These are phyloP conservation scores for Phyto melanocephala DNA, from an alignment of 2,888 invertebrate species.

Conservation along the genomic window DNA sequence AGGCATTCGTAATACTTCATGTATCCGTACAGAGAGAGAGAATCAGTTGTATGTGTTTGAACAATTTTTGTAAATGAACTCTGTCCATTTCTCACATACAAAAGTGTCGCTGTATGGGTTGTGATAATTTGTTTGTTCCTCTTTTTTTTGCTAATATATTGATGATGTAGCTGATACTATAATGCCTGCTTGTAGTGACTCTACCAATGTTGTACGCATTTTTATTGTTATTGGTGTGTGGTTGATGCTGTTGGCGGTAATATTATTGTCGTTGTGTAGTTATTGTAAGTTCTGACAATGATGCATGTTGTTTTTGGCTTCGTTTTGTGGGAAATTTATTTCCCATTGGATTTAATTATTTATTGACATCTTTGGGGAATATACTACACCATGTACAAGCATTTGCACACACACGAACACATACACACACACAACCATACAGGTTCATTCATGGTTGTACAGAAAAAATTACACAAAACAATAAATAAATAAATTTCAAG, in stretches of 20 bases:
- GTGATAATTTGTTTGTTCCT: slow-evolving; percentile 37
- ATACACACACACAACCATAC: not conserved
- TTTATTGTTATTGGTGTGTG: slow-evolving; percentile 37
- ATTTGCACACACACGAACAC: not conserved
- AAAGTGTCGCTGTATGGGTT: slow-evolving; percentile 28
- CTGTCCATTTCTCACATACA: slow-evolving; percentile 7
- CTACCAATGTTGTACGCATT: not conserved
- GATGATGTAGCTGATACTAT: not conserved
- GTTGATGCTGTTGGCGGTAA: slow-evolving; percentile 16
- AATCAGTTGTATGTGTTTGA: not conserved
- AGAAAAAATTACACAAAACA: not conserved
- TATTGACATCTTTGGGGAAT: slow-evolving; percentile 58
- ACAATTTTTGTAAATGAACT: slow-evolving; percentile 19
- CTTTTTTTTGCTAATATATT: slow-evolving; percentile 15
- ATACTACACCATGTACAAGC: not conserved
- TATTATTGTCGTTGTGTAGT: slow-evolving; percentile 24
- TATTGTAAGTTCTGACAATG: slow-evolving; percentile 64
- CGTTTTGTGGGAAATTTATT: slow-evolving; percentile 60
- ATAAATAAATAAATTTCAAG: slow-evolving; percentile 25
- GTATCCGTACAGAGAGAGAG: no score
- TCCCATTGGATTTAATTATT: slow-evolving; percentile 65
- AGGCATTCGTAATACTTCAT: no score
- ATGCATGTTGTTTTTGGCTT: slow-evolving; percentile 45
- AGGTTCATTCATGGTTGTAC: not conserved
- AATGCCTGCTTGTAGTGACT: not conserved